A percentile compares a stretch with the other conserved stretches of the same genome.
Conservation (phyloP, 2,888 invertebrate species). For the Apodemia zela region DNA sequence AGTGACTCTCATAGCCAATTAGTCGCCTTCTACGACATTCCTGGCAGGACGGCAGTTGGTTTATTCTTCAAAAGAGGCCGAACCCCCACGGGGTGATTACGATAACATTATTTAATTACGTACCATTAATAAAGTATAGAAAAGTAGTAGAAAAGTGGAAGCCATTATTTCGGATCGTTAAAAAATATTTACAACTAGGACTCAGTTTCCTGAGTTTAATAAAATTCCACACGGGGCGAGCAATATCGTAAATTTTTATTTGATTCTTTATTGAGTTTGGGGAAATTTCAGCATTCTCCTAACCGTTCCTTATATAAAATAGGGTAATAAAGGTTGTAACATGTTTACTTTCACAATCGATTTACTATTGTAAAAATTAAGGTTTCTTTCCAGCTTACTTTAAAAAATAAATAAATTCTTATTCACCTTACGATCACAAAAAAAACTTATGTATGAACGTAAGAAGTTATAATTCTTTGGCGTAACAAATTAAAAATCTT, state of each 20-base stretch:
- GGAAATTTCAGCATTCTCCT: neutral
- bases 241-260: conserved; percentile 1
- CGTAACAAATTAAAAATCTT: too few species aligned
- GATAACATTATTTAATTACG: too few species aligned
- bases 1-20: too few species aligned
- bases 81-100: too few species aligned
- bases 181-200: neutral
- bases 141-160: neutral
- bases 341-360: neutral
- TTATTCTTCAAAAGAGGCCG: too few species aligned
- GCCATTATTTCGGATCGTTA: neutral
- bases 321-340: neutral
- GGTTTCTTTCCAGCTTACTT: neutral
- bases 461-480: too few species aligned
- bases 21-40: too few species aligned
- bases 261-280: neutral
- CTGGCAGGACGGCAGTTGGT: too few species aligned
- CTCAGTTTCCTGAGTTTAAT: neutral
- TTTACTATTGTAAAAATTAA: neutral
- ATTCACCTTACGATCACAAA: too few species aligned
- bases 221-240: neutral
- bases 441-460: too few species aligned
- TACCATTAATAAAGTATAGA: too few species aligned
- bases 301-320: neutral
- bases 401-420: neutral